Base-by-base conservation (phyloP, 1,140 invertebrate genomes). In the Zaprionus vittiger region DNA sequence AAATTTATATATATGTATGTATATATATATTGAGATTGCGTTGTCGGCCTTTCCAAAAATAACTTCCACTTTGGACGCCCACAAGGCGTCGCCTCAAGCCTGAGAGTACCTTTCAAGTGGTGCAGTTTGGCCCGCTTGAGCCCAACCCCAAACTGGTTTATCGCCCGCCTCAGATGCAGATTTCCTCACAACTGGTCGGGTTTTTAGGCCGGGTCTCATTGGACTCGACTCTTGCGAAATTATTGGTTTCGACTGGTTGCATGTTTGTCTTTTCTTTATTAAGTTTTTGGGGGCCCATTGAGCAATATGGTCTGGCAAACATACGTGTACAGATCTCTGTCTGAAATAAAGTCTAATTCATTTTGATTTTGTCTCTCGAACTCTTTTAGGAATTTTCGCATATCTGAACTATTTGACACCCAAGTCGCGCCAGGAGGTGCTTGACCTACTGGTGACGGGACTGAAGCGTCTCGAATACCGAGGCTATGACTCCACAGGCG, bases 401-500 rank as follows among this genome's bases (percentile, higher is more conserved):
- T 99, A 99, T 94, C 95, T 99, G 82, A 99, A 99, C 93, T 99
- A 99, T 93, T 94, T 99, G 91, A 99, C 98, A 20, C 99, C 99
- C 41, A 99, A 98, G 93, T 97, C 96, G 31, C 95, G 98, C 56
- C 95, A 95, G 82, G 98, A 99, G 93, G 98, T 99, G 85, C 94
- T 99, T 65, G 97, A 99, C 81, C 95, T 98, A 24, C 94, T 99
- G 44, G 96, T 99, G 26, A 98, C 97, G 92, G 99, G 99, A 62
- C 94, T 99, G 22, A 98, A 99, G 93, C 95, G 99, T 69, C 94
- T 99, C 79, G 99, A 99, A 95, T 99, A 99, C 94, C 96, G 99
- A 91, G 99, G 99, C 72, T 99, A 99, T 94, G 99, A 99, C 93
- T 99, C 99, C 37, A 99, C 99, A 96, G 98, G 98, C 75, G 95